Evolutionary conservation across 2,797 vertebrate genomes (phyloP), one percentile per base, ranked within the genome.

Genomic region (Lutjanus campechanus): DNA sequence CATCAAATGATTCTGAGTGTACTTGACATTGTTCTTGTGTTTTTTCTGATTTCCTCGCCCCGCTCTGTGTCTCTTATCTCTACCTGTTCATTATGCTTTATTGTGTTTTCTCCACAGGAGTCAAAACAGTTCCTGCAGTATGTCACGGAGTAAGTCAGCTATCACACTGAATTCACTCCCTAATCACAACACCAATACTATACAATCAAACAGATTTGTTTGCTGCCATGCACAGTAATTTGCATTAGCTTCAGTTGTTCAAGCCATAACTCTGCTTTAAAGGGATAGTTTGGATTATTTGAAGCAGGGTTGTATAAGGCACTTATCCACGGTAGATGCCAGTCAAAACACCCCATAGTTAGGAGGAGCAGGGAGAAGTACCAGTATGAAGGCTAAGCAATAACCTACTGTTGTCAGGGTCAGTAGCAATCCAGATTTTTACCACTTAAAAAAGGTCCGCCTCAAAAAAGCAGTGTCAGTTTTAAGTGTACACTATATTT

Each of bases 81-180:
- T 75, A 19, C 68, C 75, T 85, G 49, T 74, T 90, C 79, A 78
- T 89, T 86, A 84, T 56, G 40, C 29, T 47, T 59, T 66, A 81
- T 87, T 92, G 77, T 93, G 5, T 86, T 87, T 83, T 69, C 68
- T 79, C 76, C 79, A 19, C 94, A 99, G 98, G 98, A 98, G 90
- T 97, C 98, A 2, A 87, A 92, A 87, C 95, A 97, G 92, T 98
- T 99, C 88, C 93, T 98, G 88, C 96, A 97, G 81, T 98, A 97
- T 0, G 96, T 99, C 92, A 96, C 95, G 75, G 94, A 97, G 95
- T 96, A 92, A 95, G 95, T 94, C 63, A 4, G 73, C 71, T 74
- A 43, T 77, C 74, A 64, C 50, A 44, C 66, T 87, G 47, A 86
- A 64, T 81, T 40, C 51, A 20, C 59, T 56, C 69, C 19, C 75